Evolutionary conservation across 2,113 vertebrate genomes (phyloP), one percentile per base, ranked within the genome.

Genomic region (Sylvilagus bachmani): DNA sequence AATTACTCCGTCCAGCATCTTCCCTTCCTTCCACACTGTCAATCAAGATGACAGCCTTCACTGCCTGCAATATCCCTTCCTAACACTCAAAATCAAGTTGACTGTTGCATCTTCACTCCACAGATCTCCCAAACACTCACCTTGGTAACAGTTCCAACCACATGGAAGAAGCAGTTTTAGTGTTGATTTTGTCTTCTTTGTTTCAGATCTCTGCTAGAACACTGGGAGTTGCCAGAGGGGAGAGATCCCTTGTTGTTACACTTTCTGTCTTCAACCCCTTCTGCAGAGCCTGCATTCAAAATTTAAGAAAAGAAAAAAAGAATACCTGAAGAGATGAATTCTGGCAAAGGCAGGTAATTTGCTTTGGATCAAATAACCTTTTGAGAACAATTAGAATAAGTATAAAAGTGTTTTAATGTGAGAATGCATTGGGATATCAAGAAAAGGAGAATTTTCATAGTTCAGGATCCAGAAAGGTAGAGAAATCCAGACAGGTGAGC

Each of bases 341-440:
- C 77, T 81, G 64, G 77, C 24, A 95, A 95, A 95, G 33, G 53
- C 31, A 78, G 27, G 73, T 66, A 74, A 90, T 79, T 73, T 93
- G 21, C 69, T 85, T 73, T 82, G 31, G 9, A 82, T 49, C 19
- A 88, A 94, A 73, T 29, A 4, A 82, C 12, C 33, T 64, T 91
- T 16, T n/a, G 44, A 89, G 19, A 88, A 81, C 16, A 89, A 89
- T 44, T n/a, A 66, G 31, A 77, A 92, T 83, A 94, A 80, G 3
- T 19, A 83, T 17, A 89, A 44, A 31, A 70, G 38, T 8, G 49
- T 89, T 62, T 70, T 33, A 12, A 69, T 58, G 13, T 86, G 58
- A 70, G 6, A 94, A 89, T 73, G 11, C 27, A 49, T 27, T 84
- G 21, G 29, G 86, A 38, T 22, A 36, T 9, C 85, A 74, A 82